Base-by-base conservation (phyloP, 2,888 invertebrate species). In the Euzophera pinguis region DNA sequence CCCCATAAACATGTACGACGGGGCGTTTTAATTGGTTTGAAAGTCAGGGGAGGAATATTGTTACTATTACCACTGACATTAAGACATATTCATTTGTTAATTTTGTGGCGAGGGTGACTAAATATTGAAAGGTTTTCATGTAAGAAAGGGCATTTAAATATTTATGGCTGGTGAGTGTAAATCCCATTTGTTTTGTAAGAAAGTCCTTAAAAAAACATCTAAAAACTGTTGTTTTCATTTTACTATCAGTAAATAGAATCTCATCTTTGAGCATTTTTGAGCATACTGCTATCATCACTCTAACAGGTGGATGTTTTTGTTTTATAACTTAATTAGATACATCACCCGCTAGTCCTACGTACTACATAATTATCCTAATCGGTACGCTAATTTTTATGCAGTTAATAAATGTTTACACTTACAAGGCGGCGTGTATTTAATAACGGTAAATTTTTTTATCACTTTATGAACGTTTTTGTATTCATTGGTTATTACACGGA, bases 311-410 rank as follows among this genome's bases (percentile, higher is more conserved):
- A 8, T 12, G 4, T 32, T 29, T 3, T 13, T 14, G 9, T 29
- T 45, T 9, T 13, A 27, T 43, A 41, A 12, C 27, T 14, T 34
- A 10, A 34, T 32, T 32, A 34, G 29, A 45, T 14, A 4, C 14
- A 3, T 14, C 10, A 32, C 29, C 32, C 45, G 45, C 45, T 45
- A 32, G 45, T 45, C 45, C 9, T 45, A 45, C 45, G 45, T 32
- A 45, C 29, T 45, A 45, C 45, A 34, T 32, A 45, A 32, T 45
- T 45, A 45, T 45, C 45, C 32, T 45, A 45, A 45, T 34, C 32
- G 32, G 34, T 32, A 34, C 14, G 45, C 45, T 34, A 45, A 45
- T 45, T 14, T 45, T 34, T 34, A 45, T 45, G 32, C 45, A 32
- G 14, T 45, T 14, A 16, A 45, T 16, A 13, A 45, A 45, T 34